phyloP scores from a whole-genome alignment of 2,888 invertebrate species.

The Caprella mutica region DNA sequence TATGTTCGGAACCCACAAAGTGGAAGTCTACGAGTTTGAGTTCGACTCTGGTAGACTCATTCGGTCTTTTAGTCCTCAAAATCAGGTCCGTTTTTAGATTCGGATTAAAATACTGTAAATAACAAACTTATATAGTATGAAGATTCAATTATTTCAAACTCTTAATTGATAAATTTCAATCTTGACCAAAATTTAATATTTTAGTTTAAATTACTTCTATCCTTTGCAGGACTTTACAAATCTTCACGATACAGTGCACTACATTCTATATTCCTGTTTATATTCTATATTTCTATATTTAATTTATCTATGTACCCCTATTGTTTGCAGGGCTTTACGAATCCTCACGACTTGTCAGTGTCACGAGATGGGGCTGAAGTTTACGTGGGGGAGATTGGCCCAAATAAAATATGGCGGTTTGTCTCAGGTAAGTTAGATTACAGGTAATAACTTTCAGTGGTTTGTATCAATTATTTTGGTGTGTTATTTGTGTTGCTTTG shows the following conservation, averaged over 20 bases:
- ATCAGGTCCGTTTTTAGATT: conserved; percentile 18
- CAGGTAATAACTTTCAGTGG: neutral
- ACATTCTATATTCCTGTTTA: too few species aligned
- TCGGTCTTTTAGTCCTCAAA: conserved; percentile 23
- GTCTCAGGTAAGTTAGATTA: conserved; percentile 18
- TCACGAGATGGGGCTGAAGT: conserved; percentile 41
- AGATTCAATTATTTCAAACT: neutral
- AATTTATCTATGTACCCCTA: too few species aligned
- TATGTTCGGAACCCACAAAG: conserved; percentile 17
- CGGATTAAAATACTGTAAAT: too few species aligned
- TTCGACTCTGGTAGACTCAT: conserved; percentile 19
- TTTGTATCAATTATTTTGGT: neutral
- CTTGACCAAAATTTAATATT: neutral
- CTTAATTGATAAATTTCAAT: neutral
- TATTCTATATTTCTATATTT: too few species aligned
- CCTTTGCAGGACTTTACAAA: conserved; percentile 37
- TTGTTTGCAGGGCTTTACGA: conserved; percentile 37
- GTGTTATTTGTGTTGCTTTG: neutral
- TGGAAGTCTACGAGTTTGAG: conserved; percentile 24
- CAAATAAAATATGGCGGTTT: conserved; percentile 36
- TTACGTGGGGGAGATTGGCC: conserved; percentile 45
- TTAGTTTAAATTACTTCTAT: too few species aligned
- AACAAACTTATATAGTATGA: too few species aligned
- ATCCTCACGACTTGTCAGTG: conserved; percentile 46
- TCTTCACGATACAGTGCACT: too few species aligned